Percentiles rank a stretch among this genome's conserved stretches.
Evolutionary conservation across 2,888 invertebrate genomes (phyloP).

Genomic region (Ochropleura leucogaster): DNA sequence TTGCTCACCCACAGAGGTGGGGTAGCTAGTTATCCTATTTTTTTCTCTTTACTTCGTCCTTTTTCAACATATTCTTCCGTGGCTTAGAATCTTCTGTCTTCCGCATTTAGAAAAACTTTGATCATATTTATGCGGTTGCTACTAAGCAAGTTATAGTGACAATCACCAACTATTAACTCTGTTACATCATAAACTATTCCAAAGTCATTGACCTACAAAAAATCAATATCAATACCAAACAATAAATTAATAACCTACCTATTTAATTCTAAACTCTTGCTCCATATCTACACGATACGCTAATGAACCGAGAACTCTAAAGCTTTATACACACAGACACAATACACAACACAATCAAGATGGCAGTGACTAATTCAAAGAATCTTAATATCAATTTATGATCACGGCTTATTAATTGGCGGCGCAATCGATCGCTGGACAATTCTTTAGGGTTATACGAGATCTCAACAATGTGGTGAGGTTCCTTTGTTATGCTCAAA

Average conservation of each 20-base stretch:
- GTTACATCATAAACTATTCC: conserved; percentile 1
- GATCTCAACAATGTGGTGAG: conserved; percentile 38
- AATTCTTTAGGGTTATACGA: conserved; percentile 44
- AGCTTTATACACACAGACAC: conserved; percentile 48
- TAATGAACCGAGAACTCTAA: conserved; percentile 54
- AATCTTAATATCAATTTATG: conserved; percentile 67
- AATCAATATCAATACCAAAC: conserved; percentile 11
- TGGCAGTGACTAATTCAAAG: conserved; percentile 61
- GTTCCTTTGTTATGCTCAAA: conserved; percentile 31
- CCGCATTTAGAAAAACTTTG: not conserved
- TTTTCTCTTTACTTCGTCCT: not conserved
- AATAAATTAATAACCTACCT: conserved; percentile 40
- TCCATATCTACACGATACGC: conserved; percentile 42
- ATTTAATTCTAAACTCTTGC: conserved; percentile 24
- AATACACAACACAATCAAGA: conserved; percentile 60
- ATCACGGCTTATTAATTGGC: conserved; percentile 77
- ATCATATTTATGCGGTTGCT: not conserved
- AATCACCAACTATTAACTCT: not conserved
- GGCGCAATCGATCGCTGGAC: conserved; percentile 67
- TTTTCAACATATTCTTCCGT: not conserved
- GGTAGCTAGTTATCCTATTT: not conserved
- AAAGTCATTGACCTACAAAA: conserved; percentile 24
- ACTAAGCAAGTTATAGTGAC: no score
- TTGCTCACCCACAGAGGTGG: not conserved
- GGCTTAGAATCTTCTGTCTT: not conserved